These are phyloP conservation scores for Marmota monax DNA, from an alignment of 2,113 vertebrate species.

Conservation along the genomic window DNA sequence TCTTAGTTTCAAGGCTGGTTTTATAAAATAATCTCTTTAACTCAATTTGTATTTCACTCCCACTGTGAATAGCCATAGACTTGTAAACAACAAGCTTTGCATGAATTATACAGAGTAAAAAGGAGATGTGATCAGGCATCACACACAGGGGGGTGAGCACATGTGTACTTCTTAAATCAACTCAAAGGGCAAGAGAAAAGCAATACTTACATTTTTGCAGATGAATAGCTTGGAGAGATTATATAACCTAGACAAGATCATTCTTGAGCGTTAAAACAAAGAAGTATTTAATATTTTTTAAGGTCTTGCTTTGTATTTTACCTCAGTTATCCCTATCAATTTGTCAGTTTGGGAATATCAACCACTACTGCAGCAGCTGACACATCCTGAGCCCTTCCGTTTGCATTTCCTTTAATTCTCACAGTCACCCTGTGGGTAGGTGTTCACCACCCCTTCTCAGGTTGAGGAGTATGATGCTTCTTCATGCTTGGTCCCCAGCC, in stretches of 20 bases:
- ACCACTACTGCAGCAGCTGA: neutral
- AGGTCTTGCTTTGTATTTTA: neutral
- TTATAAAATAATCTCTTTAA: conserved; percentile 43
- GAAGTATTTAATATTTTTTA: neutral
- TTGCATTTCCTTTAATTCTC: neutral
- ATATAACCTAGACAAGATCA: neutral
- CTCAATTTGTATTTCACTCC: conserved; percentile 4
- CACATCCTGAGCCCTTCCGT: neutral
- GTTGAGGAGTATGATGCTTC: neutral
- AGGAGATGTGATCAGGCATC: neutral
- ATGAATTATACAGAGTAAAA: neutral
- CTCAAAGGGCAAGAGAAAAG: neutral
- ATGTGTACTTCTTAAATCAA: neutral
- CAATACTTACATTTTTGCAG: rapidly evolving
- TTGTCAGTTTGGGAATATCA: neutral
- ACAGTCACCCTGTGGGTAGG: rapidly evolving
- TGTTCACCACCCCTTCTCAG: neutral
- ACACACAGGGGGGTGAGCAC: neutral
- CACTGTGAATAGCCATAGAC: neutral
- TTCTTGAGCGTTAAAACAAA: neutral
- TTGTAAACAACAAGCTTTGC: neutral
- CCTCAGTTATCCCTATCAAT: rapidly evolving
- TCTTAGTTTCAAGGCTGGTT: conserved; percentile 15
- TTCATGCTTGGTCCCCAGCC: neutral
- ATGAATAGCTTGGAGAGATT: neutral